phyloP scores from a whole-genome alignment of 2,797 vertebrate genomes.

The Rhyacichthys aspro region DNA sequence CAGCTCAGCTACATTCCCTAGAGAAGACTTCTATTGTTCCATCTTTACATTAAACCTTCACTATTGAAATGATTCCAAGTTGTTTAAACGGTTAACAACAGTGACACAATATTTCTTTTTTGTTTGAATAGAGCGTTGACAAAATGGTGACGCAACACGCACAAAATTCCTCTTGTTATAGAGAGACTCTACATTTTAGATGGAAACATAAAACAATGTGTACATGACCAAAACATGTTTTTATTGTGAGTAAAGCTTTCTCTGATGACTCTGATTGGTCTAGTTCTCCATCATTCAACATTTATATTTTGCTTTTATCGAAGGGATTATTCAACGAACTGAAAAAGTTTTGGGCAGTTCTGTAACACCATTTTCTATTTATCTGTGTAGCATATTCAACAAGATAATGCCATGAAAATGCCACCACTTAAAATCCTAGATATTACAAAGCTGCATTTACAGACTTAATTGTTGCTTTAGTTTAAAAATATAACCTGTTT shows the following conservation, averaged over 20 bases:
- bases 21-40: background rate
- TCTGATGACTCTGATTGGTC: background rate
- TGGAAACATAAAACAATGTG: background rate
- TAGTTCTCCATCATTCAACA: too few species aligned
- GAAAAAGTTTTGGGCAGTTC: background rate
- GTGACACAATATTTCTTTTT: background rate
- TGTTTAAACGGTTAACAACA: background rate
- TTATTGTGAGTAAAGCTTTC: constrained; percentile 8
- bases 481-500: too few species aligned
- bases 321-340: too few species aligned
- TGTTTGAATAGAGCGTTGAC: background rate
- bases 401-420: too few species aligned
- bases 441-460: too few species aligned
- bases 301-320: too few species aligned
- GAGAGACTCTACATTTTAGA: background rate
- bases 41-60: background rate
- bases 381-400: too few species aligned
- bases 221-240: constrained; percentile 1
- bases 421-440: too few species aligned
- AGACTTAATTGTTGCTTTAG: too few species aligned
- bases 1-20: background rate
- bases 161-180: constrained; percentile 1
- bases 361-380: too few species aligned
- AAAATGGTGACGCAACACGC: background rate
- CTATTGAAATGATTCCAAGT: background rate